These are phyloP conservation scores for Drosophila neutralis DNA, from an alignment of 2,888 invertebrate species.

Conservation along the genomic window DNA sequence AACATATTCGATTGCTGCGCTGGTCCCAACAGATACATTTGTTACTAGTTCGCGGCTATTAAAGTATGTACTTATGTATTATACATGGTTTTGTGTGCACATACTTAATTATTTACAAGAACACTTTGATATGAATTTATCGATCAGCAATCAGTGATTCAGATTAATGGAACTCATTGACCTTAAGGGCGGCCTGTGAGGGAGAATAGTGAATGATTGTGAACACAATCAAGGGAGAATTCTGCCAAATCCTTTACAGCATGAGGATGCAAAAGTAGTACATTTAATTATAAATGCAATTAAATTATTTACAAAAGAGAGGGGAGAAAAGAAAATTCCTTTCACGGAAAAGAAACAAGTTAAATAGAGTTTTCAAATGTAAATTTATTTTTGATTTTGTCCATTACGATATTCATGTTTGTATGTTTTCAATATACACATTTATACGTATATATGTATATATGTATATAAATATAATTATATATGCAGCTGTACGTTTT, in stretches of 20 bases:
- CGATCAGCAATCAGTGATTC: neutral
- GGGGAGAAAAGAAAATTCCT: neutral
- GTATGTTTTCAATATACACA: slow-evolving; percentile 37
- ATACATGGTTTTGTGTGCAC: neutral
- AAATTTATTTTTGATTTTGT: slow-evolving; percentile 72
- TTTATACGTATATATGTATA: slow-evolving; percentile 38
- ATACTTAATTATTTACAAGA: slow-evolving; percentile 1
- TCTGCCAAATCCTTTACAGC: neutral
- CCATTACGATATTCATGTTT: slow-evolving; percentile 61
- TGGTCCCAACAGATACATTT: slow-evolving; percentile 46
- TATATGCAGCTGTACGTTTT: slow-evolving; percentile 33
- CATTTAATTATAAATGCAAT: neutral
- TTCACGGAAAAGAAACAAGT: neutral
- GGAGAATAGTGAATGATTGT: neutral
- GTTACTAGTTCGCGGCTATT: slow-evolving; percentile 9
- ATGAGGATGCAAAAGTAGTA: neutral
- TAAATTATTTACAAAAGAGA: neutral
- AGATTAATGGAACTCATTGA: neutral
- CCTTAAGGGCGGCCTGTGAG: too few relatives aligned
- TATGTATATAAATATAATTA: slow-evolving; percentile 28
- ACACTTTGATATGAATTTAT: neutral
- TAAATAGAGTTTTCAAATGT: slow-evolving; percentile 68
- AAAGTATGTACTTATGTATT: neutral
- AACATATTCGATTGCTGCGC: slow-evolving; percentile 7
- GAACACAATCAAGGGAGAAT: neutral